Evolutionary conservation across 2,113 vertebrate genomes (phyloP).

Genomic region (Paracyprichromis sp.): DNA sequence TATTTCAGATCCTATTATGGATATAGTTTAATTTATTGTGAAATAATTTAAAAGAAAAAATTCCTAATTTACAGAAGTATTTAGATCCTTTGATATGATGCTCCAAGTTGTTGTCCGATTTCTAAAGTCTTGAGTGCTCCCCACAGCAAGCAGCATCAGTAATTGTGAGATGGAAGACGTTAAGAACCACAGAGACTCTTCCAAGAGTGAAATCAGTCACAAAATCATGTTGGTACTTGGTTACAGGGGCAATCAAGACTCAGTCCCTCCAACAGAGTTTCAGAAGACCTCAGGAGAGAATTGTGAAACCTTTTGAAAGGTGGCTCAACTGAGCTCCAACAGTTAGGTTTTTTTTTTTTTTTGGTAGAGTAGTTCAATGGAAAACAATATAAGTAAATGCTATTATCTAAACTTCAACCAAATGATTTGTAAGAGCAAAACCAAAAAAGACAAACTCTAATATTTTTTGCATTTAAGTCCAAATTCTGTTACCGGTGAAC

Average conservation of each 20-base stretch:
- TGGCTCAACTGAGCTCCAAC: not conserved
- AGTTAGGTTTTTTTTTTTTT: not conserved
- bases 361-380: not conserved
- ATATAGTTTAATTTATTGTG: not conserved
- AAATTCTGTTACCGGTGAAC: not conserved
- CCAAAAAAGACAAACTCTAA: not conserved
- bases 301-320: not conserved
- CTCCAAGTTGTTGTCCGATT: not conserved
- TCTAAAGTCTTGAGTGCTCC: not conserved
- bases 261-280: not conserved
- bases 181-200: not conserved
- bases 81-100: not conserved
- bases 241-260: not conserved
- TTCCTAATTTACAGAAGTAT: not conserved
- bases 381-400: not conserved
- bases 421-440: not conserved
- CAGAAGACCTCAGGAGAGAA: not conserved
- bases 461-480: not conserved
- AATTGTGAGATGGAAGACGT: not conserved
- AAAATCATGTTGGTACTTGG: not conserved
- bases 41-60: not conserved
- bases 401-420: not conserved
- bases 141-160: not conserved
- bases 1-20: not conserved
- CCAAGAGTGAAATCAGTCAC: not conserved